Evolutionary conservation across 2,888 invertebrate species (phyloP).

Genomic region (Callyntrura guangdongensis): DNA sequence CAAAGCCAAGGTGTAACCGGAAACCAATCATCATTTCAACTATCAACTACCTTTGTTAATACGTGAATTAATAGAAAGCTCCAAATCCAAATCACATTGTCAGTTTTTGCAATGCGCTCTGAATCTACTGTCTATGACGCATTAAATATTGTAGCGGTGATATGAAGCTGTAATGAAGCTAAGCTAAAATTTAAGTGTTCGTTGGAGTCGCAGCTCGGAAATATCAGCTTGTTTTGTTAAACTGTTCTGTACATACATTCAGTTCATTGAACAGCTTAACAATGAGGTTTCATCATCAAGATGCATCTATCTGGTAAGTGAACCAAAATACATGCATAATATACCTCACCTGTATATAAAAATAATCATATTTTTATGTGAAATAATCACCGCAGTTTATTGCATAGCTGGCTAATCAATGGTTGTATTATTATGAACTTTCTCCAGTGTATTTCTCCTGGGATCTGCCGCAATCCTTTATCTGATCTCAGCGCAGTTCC

Average conservation of each 20-base stretch:
- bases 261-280: background rate
- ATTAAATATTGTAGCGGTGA: too few relatives aligned
- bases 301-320: slow-evolving; percentile 79
- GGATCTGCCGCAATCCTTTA: slow-evolving; percentile 87
- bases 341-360: background rate
- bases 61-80: too few relatives aligned
- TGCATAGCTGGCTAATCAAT: too few relatives aligned
- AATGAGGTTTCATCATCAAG: slow-evolving; percentile 80
- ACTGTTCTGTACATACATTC: background rate
- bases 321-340: background rate
- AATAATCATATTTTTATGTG: too few relatives aligned
- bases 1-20: too few relatives aligned
- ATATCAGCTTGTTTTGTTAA: background rate
- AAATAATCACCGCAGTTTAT: too few relatives aligned
- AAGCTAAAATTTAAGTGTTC: background rate
- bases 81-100: too few relatives aligned
- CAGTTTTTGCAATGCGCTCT: too few relatives aligned
- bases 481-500: slow-evolving; percentile 86
- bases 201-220: background rate
- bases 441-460: slow-evolving; percentile 86
- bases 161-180: background rate
- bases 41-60: too few relatives aligned
- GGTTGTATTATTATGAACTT: slow-evolving; percentile 44
- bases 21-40: too few relatives aligned
- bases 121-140: too few relatives aligned